Base-by-base conservation (phyloP, 2,113 vertebrate genomes). In the Centrocercus urophasianus region DNA sequence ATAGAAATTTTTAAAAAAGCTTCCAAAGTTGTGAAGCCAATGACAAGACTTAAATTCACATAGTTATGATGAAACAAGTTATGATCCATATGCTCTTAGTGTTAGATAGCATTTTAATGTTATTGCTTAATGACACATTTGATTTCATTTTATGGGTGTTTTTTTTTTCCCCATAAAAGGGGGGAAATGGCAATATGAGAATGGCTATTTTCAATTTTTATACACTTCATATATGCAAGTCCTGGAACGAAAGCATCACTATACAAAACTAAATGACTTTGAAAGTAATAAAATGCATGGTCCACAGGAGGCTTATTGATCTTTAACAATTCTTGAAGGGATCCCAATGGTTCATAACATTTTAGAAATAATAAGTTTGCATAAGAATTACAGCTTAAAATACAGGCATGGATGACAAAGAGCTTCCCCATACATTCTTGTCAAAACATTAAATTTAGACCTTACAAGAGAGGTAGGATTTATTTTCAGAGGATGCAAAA, bases 81-180 rank as follows among this genome's bases (percentile, higher is more conserved):
- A 95, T 9, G 16, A 95, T 89, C 87, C 94, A 93, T 96, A 92
- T 94, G 95, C 80, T 96, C 48, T 80, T 94, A 75, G 91, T 67
- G 13, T 77, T 94, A 96, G 89, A 93, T 97, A 87, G 25, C 61
- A 93, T 96, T 96, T 97, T 96, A 94, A 96, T 96, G 85, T 80
- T 93, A 94, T 63, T 96, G 74, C 84, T 96, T 94, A 97, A 97
- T 96, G 96, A 96, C 43, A 96, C 83, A 54, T 96, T 92, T 93
- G 86, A 96, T 96, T 96, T 95, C 79, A 80, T 93, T 95, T 96
- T 93, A 92, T 90, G 76, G 21, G 11, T 24, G 38, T 38, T 24
- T 48, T 48, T 47, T 71, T 93, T 38, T 86, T 95, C 90, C 77
- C 42, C 77, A 89, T 96, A 95, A 96, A 96, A 93, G 19, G 32